Evolutionary conservation across 2,113 vertebrate species (phyloP), one percentile per base, ranked within the genome.

Genomic region (Epinephelus cyanopodus): DNA sequence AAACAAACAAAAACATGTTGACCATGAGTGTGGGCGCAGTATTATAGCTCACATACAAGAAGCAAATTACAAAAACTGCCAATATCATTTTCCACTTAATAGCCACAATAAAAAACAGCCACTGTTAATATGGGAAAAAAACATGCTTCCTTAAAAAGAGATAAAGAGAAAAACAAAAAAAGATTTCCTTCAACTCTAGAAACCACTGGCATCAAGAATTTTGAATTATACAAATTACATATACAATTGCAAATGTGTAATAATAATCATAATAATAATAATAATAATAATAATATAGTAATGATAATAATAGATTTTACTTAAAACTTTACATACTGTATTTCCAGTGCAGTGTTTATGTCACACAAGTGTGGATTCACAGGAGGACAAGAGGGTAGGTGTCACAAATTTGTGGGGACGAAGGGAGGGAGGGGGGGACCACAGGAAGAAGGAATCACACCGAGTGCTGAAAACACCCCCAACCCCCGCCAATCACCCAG

Each of bases 111-210:
- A 90, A 92, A 94, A 95, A 95, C 93, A 93, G 92, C 89, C 92
- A 93, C 92, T 90, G 91, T 89, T 86, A 92, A 93, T 92, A 95
- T 80, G 85, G 77, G 74, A 65, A 29, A 58, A 74, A 88, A 88
- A 84, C 95, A 96, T 96, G 95, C 95, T 93, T 94, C 84, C 90
- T 92, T 88, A 95, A 92, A 95, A 94, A 93, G 89, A 88, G 89
- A 88, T 73, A 64, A 13, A 39, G 62, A 85, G 70, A 83, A 76
- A 90, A 85, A 90, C 53, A 74, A 86, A 83, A 65, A 17, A 81
- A 64, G 39, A 81, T 62, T 83, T 86, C 72, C 74, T 82, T 85
- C 69, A 83, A 92, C 86, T 94, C 85, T 88, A 93, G 74, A 93
- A 95, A 95, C 89, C 91, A 94, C 90, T 89, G 92, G 91, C 93